Base-by-base conservation (phyloP, 2,113 vertebrate genomes). In the Tricholaema leucomelas region DNA sequence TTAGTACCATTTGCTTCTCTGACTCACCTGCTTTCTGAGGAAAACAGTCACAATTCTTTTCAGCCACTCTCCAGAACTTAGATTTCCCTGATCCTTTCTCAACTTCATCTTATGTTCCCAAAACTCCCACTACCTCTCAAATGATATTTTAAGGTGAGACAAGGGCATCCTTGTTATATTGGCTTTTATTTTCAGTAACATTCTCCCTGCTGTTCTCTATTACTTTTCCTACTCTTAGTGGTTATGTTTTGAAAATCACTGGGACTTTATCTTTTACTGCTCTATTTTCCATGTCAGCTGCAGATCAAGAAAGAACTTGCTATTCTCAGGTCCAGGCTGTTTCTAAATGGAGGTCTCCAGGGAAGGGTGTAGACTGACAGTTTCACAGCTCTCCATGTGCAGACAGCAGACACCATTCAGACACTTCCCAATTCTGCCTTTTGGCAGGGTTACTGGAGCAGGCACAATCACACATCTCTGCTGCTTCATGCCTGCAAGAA, bases 1-100 rank as follows among this genome's bases (percentile, higher is more conserved):
- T n/a, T 50, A 40, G 77, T 65, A 84, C 44, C 63, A 85, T 80
- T 88, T 85, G 31, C 78, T 88, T 31, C 46, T 84, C 71, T 92
- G 75, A 91, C 56, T 95, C 90, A 93, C 85, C 78, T 59, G 31
- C 87, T 92, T 94, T 79, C 89, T 82, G 91, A 87, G 67, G 67
- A 87, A 86, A 94, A 77, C 54, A 95, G 70, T 35, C 66, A 79
- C 31, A 55, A 56, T 87, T 86, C 90, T 88, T 72, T 89, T 81
- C 56, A 83, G 72, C 61, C 61, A 35, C 19, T 56, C 52, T 85
- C 60, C 63, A 59, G 0, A 65, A 80, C 56, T 9, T 15, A 91
- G 82, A 95, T 58, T 85, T 89, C 93, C 81, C 35, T 0, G 2
- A 46, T 63, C 65, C 50, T 74, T 92, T 89, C 82, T 38, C 85